These are phyloP conservation scores for Cotesia glomerata DNA, from an alignment of 1,140 invertebrate genomes.

Conservation along the genomic window DNA sequence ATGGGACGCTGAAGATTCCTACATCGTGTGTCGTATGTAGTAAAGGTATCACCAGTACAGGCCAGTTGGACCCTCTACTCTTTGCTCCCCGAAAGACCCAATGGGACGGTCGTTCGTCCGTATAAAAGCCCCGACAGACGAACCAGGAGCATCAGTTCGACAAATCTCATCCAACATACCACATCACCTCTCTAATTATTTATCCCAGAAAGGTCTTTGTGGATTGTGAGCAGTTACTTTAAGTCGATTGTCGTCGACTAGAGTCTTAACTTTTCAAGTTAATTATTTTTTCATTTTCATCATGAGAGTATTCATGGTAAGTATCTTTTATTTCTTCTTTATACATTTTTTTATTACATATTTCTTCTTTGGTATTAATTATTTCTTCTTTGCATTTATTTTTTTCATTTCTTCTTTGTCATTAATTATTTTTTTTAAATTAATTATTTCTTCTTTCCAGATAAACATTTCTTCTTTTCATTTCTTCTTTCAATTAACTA, in stretches of 20 bases:
- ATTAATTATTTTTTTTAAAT: no score
- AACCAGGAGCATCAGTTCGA: constrained; percentile 62
- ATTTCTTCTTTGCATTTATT: no score
- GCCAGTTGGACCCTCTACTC: constrained; percentile 20
- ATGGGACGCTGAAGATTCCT: no score
- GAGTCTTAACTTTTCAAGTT: not conserved
- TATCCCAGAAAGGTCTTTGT: not conserved
- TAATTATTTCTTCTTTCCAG: no score
- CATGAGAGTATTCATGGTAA: constrained; percentile 65
- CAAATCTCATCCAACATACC: constrained; percentile 58
- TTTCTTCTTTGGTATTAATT: no score
- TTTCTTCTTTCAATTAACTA: no score
- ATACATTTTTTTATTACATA: not conserved
- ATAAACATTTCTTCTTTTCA: no score
- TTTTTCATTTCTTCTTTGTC: no score
- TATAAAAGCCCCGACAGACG: constrained; percentile 62
- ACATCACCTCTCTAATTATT: constrained; percentile 22
- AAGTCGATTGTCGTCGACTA: not conserved
- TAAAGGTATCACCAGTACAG: constrained; percentile 41
- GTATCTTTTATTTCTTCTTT: constrained; percentile 36
- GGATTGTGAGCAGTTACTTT: no score
- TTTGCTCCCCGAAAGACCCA: not conserved
- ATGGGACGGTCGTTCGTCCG: constrained; percentile 35
- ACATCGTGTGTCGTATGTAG: constrained; percentile 58
- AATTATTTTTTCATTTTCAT: constrained; percentile 28